These are phyloP conservation scores for Dolichopus griseipennis DNA, from an alignment of 2,888 invertebrate genomes.

Conservation along the genomic window DNA sequence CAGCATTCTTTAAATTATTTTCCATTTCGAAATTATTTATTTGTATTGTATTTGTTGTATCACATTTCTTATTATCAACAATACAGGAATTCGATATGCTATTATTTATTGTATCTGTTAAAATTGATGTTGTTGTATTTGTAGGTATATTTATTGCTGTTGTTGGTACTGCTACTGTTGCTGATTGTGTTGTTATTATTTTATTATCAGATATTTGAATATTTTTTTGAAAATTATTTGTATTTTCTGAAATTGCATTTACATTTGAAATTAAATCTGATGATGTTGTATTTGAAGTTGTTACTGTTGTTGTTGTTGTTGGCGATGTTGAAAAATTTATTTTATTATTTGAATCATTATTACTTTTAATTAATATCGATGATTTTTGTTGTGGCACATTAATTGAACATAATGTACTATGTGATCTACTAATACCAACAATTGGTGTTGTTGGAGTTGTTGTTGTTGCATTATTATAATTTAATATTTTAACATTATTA, in stretches of 20 bases:
- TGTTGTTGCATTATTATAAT: conserved; percentile 26
- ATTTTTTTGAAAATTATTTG: neutral
- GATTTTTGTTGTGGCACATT: neutral
- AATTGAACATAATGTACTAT: conserved; percentile 7
- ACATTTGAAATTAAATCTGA: too few species aligned
- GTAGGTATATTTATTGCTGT: neutral
- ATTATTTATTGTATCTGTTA: neutral
- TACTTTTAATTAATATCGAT: conserved; percentile 16
- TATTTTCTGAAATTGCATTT: too few species aligned
- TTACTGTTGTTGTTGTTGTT: conserved; percentile 19
- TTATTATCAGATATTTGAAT: neutral
- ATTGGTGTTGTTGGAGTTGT: conserved; percentile 13
- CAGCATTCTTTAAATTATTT: conserved; percentile 41
- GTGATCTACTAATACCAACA: conserved; percentile 4
- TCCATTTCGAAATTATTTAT: conserved; percentile 39
- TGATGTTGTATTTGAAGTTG: neutral
- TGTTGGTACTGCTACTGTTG: conserved; percentile 15
- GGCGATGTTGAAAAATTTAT: neutral
- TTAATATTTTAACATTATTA: conserved; percentile 18
- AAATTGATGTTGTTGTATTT: neutral
- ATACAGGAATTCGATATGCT: neutral
- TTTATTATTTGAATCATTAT: neutral
- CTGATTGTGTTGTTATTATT: conserved; percentile 17
- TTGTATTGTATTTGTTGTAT: conserved; percentile 26
- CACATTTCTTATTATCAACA: conserved; percentile 14